phyloP scores from a whole-genome alignment of 2,113 vertebrate genomes.

The Junco hyemalis region DNA sequence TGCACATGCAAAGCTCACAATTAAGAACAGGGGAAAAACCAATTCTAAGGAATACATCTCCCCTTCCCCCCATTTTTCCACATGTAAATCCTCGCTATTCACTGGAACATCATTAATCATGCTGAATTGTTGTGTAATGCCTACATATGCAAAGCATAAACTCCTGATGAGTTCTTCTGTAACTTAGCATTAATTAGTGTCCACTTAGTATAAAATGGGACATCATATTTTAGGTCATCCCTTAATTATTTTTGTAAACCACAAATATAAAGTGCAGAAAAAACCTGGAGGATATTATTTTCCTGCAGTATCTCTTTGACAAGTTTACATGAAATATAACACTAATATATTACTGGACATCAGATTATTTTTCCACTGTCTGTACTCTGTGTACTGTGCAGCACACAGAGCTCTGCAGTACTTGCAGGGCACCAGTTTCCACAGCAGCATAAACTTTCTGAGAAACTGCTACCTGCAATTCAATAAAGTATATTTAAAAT shows the following conservation, averaged over 20 bases:
- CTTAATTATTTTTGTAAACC: background rate
- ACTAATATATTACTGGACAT: background rate
- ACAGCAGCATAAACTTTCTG: slow-evolving; percentile 13
- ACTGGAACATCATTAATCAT: slow-evolving; percentile 40
- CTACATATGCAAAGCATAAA: slow-evolving; percentile 43
- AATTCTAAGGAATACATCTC: background rate
- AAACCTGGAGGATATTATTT: background rate
- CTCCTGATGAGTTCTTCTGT: background rate
- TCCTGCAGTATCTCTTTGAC: slow-evolving; percentile 17
- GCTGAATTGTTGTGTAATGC: background rate
- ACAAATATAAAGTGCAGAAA: background rate
- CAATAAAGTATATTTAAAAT: slow-evolving; percentile 70
- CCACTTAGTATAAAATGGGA: slow-evolving; percentile 40
- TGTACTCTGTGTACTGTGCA: background rate
- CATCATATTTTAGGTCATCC: slow-evolving; percentile 46
- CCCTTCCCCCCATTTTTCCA: background rate
- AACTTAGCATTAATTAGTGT: slow-evolving; percentile 48
- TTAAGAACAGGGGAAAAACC: background rate
- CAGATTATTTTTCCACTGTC: background rate
- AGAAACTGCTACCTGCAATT: slow-evolving; percentile 61
- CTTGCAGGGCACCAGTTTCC: slow-evolving; percentile 16
- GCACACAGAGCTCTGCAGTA: background rate
- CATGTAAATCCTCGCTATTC: slow-evolving; percentile 9
- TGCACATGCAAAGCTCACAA: background rate
- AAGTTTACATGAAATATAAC: slow-evolving; percentile 14